Conservation (phyloP, 2,797 vertebrate species). For the Galagoides demidoff region DNA sequence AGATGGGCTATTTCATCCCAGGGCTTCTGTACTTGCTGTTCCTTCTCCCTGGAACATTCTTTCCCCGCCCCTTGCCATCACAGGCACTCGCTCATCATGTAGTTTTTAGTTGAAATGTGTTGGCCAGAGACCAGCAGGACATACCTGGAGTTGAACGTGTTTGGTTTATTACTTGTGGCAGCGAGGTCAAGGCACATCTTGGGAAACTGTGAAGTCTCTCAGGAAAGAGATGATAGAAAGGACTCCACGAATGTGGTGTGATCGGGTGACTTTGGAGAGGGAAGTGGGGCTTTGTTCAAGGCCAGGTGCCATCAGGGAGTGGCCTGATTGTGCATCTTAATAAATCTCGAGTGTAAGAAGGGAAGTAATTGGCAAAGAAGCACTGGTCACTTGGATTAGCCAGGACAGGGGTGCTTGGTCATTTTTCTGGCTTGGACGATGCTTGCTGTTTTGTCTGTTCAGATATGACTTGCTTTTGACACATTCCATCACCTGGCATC, state of each 20-base stretch:
- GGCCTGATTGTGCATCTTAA: neutral
- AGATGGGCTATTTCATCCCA: neutral
- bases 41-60: neutral
- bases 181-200: neutral
- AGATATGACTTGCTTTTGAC: neutral
- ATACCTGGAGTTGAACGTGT: neutral
- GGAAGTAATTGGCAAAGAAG: neutral
- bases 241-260: rapidly evolving
- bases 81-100: neutral
- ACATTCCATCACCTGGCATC: neutral
- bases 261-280: neutral
- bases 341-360: neutral
- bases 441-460: neutral
- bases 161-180: neutral
- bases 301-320: neutral
- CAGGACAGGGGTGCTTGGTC: neutral
- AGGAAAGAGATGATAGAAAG: neutral
- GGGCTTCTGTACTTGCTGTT: neutral
- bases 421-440: neutral
- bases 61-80: neutral
- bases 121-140: neutral
- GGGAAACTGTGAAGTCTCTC: neutral
- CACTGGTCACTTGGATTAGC: neutral
- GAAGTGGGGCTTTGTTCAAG: neutral
- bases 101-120: neutral